phyloP scores from a whole-genome alignment of 2,888 invertebrate species.

The Arrhopalites spinosus region DNA sequence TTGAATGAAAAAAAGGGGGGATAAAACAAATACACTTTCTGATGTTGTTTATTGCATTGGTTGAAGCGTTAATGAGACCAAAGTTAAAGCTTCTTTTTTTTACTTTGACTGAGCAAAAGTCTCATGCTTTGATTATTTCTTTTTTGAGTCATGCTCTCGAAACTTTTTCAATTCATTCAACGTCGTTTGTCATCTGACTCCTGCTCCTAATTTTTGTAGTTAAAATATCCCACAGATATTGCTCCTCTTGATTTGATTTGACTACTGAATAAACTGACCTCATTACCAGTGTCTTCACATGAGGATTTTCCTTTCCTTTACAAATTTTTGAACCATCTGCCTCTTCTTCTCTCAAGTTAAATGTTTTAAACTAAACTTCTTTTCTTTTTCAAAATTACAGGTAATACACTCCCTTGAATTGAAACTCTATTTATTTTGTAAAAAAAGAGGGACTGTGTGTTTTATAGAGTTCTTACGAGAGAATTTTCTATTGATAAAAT shows the following conservation, averaged over 20 bases:
- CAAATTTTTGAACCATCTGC: not conserved
- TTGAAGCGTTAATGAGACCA: constrained; percentile 24
- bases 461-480: no score
- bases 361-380: not conserved
- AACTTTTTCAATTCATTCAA: not conserved
- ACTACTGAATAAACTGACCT: not conserved
- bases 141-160: constrained; percentile 33
- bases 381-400: no score
- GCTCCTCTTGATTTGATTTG: not conserved
- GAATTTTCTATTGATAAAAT: no score
- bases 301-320: not conserved
- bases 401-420: no score
- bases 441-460: no score
- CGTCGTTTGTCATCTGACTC: not conserved
- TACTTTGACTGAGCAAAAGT: not conserved
- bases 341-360: not conserved
- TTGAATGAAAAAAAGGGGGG: constrained; percentile 5
- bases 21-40: not conserved
- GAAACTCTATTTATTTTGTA: no score
- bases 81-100: not conserved
- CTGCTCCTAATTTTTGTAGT: not conserved
- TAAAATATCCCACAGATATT: not conserved
- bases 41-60: constrained; percentile 1
- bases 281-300: not conserved
- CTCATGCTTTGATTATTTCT: no score